Conservation (phyloP, 1,140 invertebrate species). For the Teleopsis dalmanni region DNA sequence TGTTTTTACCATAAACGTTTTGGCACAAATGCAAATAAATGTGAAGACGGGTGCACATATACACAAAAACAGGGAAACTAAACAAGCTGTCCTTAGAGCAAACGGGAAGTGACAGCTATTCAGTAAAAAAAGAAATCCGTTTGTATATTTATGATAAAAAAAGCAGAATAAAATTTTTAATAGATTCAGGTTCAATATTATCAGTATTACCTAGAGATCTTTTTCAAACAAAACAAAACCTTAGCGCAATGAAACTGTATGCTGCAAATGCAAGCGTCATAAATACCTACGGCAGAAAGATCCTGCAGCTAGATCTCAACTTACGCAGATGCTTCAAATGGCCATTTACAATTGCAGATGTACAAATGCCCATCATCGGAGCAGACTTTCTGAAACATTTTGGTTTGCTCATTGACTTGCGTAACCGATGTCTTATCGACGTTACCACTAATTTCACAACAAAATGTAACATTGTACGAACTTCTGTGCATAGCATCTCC, state of each 20-base stretch:
- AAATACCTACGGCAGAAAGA: not conserved
- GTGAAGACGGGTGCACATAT: too few relatives aligned
- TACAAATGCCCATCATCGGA: not conserved
- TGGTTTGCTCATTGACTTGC: not conserved
- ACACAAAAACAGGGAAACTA: constrained; percentile 2
- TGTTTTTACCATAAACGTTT: too few relatives aligned
- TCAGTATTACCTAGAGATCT: constrained; percentile 1
- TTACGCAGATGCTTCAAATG: not conserved
- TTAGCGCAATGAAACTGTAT: not conserved
- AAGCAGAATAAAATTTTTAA: too few relatives aligned
- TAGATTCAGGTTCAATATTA: not conserved
- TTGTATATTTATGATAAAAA: too few relatives aligned
- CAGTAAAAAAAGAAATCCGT: not conserved
- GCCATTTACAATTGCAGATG: constrained; percentile 1
- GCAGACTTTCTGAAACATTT: constrained; percentile 1
- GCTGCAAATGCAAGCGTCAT: constrained; percentile 2
- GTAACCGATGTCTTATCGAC: not conserved
- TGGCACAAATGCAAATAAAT: too few relatives aligned
- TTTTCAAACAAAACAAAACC: not conserved
- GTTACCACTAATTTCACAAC: not conserved
- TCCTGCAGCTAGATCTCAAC: not conserved
- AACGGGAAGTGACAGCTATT: not conserved
- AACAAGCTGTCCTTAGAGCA: not conserved
- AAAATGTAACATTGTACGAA: too few relatives aligned
- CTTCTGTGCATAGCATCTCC: too few relatives aligned